Conservation (phyloP, 2,888 invertebrate genomes). For the Nudaria mundana region DNA sequence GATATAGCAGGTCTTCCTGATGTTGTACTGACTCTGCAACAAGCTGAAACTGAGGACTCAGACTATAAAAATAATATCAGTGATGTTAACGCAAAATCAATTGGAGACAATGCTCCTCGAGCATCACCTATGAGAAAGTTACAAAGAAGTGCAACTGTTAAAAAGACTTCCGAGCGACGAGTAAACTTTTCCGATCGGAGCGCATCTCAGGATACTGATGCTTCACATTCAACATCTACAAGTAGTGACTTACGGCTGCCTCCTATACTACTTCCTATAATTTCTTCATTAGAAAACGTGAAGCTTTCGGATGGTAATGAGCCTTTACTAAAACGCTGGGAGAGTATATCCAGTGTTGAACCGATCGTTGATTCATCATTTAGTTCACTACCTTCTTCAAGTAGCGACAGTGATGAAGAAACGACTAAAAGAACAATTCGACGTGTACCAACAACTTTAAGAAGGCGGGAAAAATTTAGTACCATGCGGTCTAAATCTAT, state of each 20-base stretch:
- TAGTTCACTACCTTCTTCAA: conserved; percentile 79
- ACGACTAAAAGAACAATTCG: conserved; percentile 58
- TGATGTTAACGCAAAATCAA: conserved; percentile 44
- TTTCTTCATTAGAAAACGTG: conserved; percentile 82
- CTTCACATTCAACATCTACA: conserved; percentile 81
- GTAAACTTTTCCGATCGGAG: conserved; percentile 78
- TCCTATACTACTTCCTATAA: conserved; percentile 86
- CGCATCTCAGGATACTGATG: conserved; percentile 83
- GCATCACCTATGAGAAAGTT: conserved; percentile 51
- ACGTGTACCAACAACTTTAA: conserved; percentile 63
- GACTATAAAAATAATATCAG: conserved; percentile 53
- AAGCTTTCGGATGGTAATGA: conserved; percentile 63
- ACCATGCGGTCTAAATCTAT: conserved; percentile 73
- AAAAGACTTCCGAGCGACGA: conserved; percentile 70
- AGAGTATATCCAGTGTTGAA: conserved; percentile 86
- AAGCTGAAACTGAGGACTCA: conserved; percentile 54
- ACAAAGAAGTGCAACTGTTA: conserved; percentile 71
- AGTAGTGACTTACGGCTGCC: conserved; percentile 84
- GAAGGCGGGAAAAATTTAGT: conserved; percentile 65
- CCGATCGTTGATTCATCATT: conserved; percentile 86
- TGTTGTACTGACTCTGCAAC: conserved; percentile 53
- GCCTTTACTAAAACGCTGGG: conserved; percentile 76
- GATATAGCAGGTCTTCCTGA: conserved; percentile 53
- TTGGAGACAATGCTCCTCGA: conserved; percentile 37
- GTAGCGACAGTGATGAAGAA: conserved; percentile 74